Evolutionary conservation across 2,113 vertebrate species (phyloP), one percentile per base, ranked within the genome.

Genomic region (Pseudolaguvia tuberculata): DNA sequence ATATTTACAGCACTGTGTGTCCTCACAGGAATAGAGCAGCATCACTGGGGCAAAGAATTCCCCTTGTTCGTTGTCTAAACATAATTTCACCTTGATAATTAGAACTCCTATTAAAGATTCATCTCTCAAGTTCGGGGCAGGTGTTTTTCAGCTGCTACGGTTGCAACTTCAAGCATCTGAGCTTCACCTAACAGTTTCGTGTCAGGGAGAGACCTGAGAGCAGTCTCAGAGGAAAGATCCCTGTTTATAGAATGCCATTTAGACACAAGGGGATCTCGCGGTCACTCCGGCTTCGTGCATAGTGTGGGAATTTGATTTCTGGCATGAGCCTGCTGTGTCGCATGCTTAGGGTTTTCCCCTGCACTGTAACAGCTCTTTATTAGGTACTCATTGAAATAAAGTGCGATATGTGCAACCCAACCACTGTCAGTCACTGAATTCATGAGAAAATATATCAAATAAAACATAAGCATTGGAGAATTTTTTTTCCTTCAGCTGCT

Each of bases 241-340:
- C 71, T 75, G 58, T 77, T 81, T 75, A 52, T 52, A 56, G 61
- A 77, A 63, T 17, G 5, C 75, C 63, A 71, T 53, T 71, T 57
- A 52, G 69, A 77, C 71, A 66, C 51, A 5, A 66, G 50, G 59
- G 59, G 69, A 66, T 78, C 52, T 71, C 57, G 35, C 67, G 69
- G 66, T 59, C 75, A 76, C 66, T 78, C 39, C 17, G 69, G 57
- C 56, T 58, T 42, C 15, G 31, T 62, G 75, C 31, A 12, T 56
- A 42, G 20, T 61, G 31, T 78, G 21, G 51, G 69, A 73, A 58
- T 57, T 66, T 50, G 55, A 78, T 77, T 72, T 65, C 15, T 27
- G 57, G 73, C 63, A 52, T 63, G 23, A 15, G 59, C 70, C 66
- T 76, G 73, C 57, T 20, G 66, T 42, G 61, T 12, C 25, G 13